Conservation (phyloP, 2,113 vertebrate species). For the Gopherus flavomarginatus region DNA sequence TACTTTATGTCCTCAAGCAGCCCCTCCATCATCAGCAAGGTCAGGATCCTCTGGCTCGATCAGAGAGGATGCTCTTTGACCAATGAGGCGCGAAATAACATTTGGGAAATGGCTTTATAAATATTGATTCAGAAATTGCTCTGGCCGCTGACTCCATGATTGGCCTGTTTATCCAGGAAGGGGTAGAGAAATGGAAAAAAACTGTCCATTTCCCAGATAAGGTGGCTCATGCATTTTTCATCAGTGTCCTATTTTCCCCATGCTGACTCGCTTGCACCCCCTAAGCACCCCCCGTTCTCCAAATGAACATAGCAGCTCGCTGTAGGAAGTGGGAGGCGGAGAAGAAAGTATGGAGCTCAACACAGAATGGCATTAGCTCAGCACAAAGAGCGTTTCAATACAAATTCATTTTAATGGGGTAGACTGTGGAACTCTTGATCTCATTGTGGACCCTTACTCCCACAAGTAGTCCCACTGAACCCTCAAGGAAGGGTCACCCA, state of each 20-base stretch:
- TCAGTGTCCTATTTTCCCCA: background rate
- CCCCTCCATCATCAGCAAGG: constrained; percentile 59
- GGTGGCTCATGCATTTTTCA: constrained; percentile 63
- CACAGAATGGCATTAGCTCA: background rate
- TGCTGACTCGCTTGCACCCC: background rate
- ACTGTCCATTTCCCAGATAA: constrained; percentile 30
- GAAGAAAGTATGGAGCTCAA: constrained; percentile 15
- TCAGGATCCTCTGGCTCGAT: constrained; percentile 66
- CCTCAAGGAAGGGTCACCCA: background rate
- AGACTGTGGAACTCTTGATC: constrained; percentile 6
- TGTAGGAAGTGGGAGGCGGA: background rate
- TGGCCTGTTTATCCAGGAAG: constrained; percentile 56
- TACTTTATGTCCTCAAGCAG: constrained; percentile 32
- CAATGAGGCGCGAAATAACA: constrained; percentile 75
- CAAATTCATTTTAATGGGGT: constrained; percentile 21
- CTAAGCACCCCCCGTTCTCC: too few relatives aligned
- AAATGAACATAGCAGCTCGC: background rate
- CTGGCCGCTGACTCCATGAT: constrained; percentile 63
- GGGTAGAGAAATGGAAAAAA: constrained; percentile 54
- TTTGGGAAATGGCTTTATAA: constrained; percentile 73
- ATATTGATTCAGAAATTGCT: constrained; percentile 76
- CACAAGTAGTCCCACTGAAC: background rate
- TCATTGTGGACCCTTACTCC: background rate
- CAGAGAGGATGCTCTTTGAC: constrained; percentile 60
- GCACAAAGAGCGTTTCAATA: background rate